Conservation (phyloP, 2,113 vertebrate species). For the Hydrochoerus hydrochaeris region DNA sequence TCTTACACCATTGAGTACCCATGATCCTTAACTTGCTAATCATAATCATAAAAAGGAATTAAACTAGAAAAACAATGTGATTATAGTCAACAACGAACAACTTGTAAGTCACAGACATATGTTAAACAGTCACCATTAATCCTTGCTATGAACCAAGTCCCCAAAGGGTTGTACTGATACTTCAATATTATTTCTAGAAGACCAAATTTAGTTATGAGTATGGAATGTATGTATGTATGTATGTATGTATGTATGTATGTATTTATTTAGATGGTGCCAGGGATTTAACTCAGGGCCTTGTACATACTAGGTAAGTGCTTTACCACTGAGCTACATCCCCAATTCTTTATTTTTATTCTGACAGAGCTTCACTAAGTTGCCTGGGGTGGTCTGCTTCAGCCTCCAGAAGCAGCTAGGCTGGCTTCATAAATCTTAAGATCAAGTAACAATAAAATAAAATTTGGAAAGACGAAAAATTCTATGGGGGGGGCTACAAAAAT, state of each 20-base stretch:
- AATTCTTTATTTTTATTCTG: background rate
- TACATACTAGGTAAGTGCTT: background rate
- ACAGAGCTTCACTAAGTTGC: background rate
- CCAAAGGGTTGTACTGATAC: background rate
- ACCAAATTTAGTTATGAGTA: slow-evolving; percentile 6
- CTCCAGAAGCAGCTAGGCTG: background rate
- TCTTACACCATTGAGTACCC: background rate
- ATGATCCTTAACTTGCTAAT: slow-evolving; percentile 33
- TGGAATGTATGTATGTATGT: too few relatives aligned
- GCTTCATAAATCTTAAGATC: slow-evolving; percentile 31
- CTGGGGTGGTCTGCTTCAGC: background rate
- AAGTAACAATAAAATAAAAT: slow-evolving; percentile 41
- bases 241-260: too few relatives aligned
- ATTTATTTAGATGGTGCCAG: background rate
- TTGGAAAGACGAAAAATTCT: slow-evolving; percentile 36
- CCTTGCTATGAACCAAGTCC: background rate
- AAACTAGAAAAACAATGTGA: slow-evolving; percentile 50
- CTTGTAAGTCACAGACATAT: slow-evolving; percentile 8
- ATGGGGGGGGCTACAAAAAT: background rate
- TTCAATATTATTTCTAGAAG: slow-evolving; percentile 37
- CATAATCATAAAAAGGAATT: slow-evolving; percentile 14
- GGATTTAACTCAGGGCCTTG: background rate
- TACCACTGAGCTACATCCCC: background rate
- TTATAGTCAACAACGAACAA: slow-evolving; percentile 29
- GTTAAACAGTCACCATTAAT: slow-evolving; percentile 13